Evolutionary conservation across 2,113 vertebrate genomes (phyloP).

Genomic region (Oreocharis arfaki): DNA sequence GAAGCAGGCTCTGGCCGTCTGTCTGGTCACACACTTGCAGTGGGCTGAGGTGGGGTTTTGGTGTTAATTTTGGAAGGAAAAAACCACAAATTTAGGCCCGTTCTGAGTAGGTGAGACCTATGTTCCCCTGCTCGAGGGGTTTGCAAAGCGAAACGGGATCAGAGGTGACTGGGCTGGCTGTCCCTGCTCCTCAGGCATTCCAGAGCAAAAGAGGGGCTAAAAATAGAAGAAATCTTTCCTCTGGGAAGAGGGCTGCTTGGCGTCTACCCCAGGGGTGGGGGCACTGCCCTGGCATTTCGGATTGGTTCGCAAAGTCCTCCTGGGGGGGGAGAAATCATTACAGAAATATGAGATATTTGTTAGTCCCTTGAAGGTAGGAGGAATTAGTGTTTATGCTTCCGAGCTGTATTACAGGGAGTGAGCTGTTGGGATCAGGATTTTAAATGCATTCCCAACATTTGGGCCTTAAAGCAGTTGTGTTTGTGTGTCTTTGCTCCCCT

Average conservation of each 20-base stretch:
- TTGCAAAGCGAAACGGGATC: rapidly evolving
- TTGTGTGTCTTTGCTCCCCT: background rate
- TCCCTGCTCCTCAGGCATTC: background rate
- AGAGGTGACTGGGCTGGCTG: background rate
- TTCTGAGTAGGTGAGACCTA: background rate
- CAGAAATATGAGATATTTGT: background rate
- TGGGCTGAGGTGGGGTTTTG: background rate
- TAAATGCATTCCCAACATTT: background rate
- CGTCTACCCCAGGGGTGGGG: background rate
- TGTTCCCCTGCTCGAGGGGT: rapidly evolving
- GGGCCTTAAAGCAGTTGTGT: background rate
- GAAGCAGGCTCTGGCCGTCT: background rate
- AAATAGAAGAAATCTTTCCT: conserved; percentile 22
- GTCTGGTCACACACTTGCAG: background rate
- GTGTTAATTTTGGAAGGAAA: background rate
- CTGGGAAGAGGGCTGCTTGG: background rate
- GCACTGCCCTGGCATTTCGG: background rate
- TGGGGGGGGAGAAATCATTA: background rate
- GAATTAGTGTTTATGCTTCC: background rate
- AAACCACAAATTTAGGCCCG: background rate
- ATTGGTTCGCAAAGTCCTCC: background rate
- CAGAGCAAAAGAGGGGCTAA: background rate
- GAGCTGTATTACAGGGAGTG: background rate
- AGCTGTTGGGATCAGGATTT: background rate
- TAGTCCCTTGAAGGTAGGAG: rapidly evolving